phyloP scores from a whole-genome alignment of 2,113 vertebrate species.

The Neopipo cinnamomea region DNA sequence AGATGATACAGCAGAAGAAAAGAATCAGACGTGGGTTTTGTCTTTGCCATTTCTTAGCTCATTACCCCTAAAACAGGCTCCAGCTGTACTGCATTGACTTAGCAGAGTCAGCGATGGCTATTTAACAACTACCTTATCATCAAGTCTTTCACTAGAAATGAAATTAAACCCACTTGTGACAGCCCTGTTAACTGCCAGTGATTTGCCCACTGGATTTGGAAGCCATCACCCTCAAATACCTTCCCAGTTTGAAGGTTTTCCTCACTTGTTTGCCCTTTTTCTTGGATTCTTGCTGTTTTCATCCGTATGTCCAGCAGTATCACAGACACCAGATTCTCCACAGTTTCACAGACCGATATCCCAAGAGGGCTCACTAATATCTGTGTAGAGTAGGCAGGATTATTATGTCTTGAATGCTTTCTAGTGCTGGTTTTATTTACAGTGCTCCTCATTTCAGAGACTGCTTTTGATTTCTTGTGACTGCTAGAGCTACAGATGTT shows the following conservation, averaged over 20 bases:
- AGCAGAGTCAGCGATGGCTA: background rate
- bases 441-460: background rate
- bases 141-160: background rate
- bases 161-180: background rate
- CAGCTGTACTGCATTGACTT: background rate
- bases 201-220: background rate
- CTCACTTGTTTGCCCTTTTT: background rate
- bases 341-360: background rate
- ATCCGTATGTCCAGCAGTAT: background rate
- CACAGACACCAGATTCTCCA: background rate
- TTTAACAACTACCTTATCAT: background rate
- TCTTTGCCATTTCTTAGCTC: constrained; percentile 22
- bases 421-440: constrained; percentile 1
- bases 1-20: background rate
- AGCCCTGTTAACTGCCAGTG: background rate
- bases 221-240: background rate
- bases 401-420: background rate
- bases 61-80: background rate
- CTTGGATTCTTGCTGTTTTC: background rate
- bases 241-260: background rate
- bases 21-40: background rate
- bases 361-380: background rate
- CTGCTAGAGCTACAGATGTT: background rate
- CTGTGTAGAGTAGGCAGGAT: background rate
- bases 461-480: background rate